Base-by-base conservation (phyloP, 2,113 vertebrate genomes). In the Ibidorhyncha struthersii region DNA sequence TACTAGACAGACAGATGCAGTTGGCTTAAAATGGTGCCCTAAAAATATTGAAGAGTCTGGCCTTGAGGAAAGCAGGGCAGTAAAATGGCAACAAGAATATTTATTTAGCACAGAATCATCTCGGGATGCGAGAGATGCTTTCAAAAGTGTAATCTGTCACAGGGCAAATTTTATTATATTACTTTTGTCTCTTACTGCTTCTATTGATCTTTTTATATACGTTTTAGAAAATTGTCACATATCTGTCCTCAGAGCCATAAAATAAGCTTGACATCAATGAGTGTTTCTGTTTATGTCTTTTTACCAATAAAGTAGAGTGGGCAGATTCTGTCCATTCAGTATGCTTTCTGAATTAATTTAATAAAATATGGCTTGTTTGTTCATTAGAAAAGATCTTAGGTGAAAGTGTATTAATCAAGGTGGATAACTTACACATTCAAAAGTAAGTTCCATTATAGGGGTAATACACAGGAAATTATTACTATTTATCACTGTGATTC, bases 401-500 rank as follows among this genome's bases (percentile, higher is more conserved):
- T 79, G 82, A 69, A 89, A 74, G 50, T 41, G 3, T 81, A 66
- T 97, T 71, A 61, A 89, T 91, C 71, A 41, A 82, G 87, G 50
- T 74, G 41, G 45, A 26, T 82, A 86, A 78, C 43, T 91, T 85
- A 25, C 27, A 12, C 89, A 27, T 96, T 93, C 87, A 56, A 93
- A 96, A 95, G 49, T 81, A 94, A 94, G 41, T 65, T 79, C 77
- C 40, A 9, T 72, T 86, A 92, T 21, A 86, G 61, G 38, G 26
- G 41, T 89, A 95, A 92, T 96, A 84, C 58, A 95, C 86, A 78
- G 38, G 58, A 93, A 97, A 82, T 94, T 89, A 94, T 98, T 96
- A 90, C 74, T 81, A 76, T 97, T 97, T 97, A 95, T 97, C 94
- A 90, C 71, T 55, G 40, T 96, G 96, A 98, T 96, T 90, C 88